Conservation (phyloP, 2,113 vertebrate genomes). For the Anoplopoma fimbria region DNA sequence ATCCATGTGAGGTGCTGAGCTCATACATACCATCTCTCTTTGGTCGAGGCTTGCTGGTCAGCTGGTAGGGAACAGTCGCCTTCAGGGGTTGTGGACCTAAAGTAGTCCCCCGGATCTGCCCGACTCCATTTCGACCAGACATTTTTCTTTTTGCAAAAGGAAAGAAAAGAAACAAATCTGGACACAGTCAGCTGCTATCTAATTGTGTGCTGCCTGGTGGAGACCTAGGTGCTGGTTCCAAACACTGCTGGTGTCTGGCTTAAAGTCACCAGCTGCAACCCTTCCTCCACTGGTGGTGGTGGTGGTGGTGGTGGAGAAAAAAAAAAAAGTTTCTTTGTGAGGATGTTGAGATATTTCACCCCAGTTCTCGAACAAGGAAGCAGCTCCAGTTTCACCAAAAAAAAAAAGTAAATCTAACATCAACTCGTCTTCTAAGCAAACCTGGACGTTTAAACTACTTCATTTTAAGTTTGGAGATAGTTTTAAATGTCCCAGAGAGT, state of each 20-base stretch:
- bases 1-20: constrained; percentile 24
- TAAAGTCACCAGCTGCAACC: constrained; percentile 55
- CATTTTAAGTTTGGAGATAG: constrained; percentile 32
- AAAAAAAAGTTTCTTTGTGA: constrained; percentile 83
- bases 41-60: constrained; percentile 78
- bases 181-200: background rate
- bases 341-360: constrained; percentile 71
- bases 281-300: constrained; percentile 62
- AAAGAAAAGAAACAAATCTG: constrained; percentile 11
- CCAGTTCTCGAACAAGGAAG: constrained; percentile 71
- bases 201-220: constrained; percentile 27
- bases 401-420: constrained; percentile 51
- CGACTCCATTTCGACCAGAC: constrained; percentile 73
- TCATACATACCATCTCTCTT: constrained; percentile 81
- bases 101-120: constrained; percentile 58
- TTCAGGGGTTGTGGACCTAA: constrained; percentile 85
- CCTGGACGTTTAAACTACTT: constrained; percentile 8
- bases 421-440: constrained; percentile 48
- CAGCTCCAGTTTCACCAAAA: constrained; percentile 42
- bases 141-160: too few relatives aligned
- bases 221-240: constrained; percentile 41
- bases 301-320: too few relatives aligned
- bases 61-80: constrained; percentile 89
- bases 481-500: constrained; percentile 35
- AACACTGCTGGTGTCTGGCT: constrained; percentile 53